Conservation (phyloP, 1,140 invertebrate genomes). For the Eulimnadia texana region DNA sequence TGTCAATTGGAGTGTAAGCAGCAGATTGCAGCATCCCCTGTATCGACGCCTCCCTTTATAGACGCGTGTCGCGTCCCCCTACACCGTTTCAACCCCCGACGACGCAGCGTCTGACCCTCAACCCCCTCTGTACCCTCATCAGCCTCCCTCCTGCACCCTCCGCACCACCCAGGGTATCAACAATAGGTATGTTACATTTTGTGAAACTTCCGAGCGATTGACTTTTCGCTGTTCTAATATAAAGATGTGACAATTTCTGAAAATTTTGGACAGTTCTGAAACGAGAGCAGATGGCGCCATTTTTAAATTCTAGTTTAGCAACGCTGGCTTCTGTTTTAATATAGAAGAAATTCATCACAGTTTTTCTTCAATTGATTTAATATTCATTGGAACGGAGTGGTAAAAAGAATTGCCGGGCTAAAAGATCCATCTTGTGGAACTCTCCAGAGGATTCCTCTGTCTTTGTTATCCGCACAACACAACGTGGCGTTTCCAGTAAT, state of each 20-base stretch:
- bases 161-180: neutral
- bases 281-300: neutral
- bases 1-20: neutral
- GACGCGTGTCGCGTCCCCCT: too few species aligned
- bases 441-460: neutral
- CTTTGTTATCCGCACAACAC: neutral
- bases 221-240: neutral
- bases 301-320: too few species aligned
- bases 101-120: neutral
- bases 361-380: neutral
- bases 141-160: neutral
- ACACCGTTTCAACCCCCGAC: too few species aligned
- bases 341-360: too few species aligned
- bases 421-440: neutral
- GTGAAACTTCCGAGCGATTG: neutral
- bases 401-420: neutral
- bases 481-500: neutral
- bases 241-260: too few species aligned
- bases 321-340: too few species aligned
- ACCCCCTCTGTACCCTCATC: neutral
- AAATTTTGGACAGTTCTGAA: neutral
- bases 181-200: neutral
- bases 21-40: neutral
- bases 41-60: neutral
- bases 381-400: neutral